phyloP scores from a whole-genome alignment of 2,113 vertebrate species.

The Larimichthys crocea region DNA sequence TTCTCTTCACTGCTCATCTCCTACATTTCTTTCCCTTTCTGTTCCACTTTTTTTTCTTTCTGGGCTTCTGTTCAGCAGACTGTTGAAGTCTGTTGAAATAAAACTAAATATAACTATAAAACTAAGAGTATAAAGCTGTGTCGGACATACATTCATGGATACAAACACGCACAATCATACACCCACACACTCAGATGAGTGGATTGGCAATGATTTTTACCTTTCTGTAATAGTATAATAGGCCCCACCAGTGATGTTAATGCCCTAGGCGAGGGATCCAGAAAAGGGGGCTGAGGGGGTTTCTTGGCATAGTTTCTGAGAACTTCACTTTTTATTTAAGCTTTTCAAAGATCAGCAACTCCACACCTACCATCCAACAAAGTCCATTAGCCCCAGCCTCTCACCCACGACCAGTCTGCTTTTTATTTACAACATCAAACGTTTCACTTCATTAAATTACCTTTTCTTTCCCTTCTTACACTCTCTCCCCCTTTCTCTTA shows the following conservation, averaged over 20 bases:
- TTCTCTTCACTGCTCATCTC: slow-evolving; percentile 59
- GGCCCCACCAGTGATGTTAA: slow-evolving; percentile 72
- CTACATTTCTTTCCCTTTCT: background rate
- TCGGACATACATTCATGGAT: slow-evolving; percentile 24
- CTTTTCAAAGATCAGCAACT: slow-evolving; percentile 83
- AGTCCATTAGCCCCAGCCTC: slow-evolving; percentile 79
- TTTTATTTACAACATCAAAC: slow-evolving; percentile 89
- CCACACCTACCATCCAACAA: slow-evolving; percentile 85
- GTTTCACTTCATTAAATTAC: slow-evolving; percentile 87
- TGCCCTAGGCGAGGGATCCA: slow-evolving; percentile 78
- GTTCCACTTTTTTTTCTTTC: background rate
- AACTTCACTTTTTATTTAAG: slow-evolving; percentile 77
- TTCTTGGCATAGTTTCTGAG: slow-evolving; percentile 86
- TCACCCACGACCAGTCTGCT: slow-evolving; percentile 81
- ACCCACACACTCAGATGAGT: slow-evolving; percentile 42
- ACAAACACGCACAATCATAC: slow-evolving; percentile 34
- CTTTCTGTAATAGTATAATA: slow-evolving; percentile 83
- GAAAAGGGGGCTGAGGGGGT: slow-evolving; percentile 76
- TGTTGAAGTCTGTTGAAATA: slow-evolving; percentile 18
- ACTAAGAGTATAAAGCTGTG: slow-evolving; percentile 9
- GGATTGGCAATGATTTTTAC: slow-evolving; percentile 60
- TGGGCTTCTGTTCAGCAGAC: slow-evolving; percentile 22
- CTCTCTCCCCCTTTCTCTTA: slow-evolving; percentile 56
- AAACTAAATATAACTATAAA: background rate
- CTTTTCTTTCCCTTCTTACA: slow-evolving; percentile 61